Evolutionary conservation across 2,113 vertebrate genomes (phyloP).

Genomic region (mouse (Mus musculus)): GRCm39 chr19:14822001-14822500

Average conservation of each 20-base stretch:
- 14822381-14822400: background rate
- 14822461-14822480: background rate
- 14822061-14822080: background rate
- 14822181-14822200: background rate
- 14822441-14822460: background rate
- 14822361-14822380: background rate
- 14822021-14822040: background rate
- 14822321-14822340: background rate
- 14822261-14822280: background rate
- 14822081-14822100: background rate
- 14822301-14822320: background rate
- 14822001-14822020: background rate
- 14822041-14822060: background rate
- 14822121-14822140: background rate
- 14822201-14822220: background rate
- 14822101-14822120: background rate
- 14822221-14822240: background rate
- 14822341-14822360: constrained; percentile 13
- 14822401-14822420: background rate
- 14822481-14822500: background rate
- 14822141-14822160: background rate
- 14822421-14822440: background rate
- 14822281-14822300: background rate
- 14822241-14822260: background rate
- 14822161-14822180: background rate